These are phyloP conservation scores for Echinarachnius parma DNA, from an alignment of 53 echinoderm and acorn worm genomes.

Conservation along the genomic window DNA sequence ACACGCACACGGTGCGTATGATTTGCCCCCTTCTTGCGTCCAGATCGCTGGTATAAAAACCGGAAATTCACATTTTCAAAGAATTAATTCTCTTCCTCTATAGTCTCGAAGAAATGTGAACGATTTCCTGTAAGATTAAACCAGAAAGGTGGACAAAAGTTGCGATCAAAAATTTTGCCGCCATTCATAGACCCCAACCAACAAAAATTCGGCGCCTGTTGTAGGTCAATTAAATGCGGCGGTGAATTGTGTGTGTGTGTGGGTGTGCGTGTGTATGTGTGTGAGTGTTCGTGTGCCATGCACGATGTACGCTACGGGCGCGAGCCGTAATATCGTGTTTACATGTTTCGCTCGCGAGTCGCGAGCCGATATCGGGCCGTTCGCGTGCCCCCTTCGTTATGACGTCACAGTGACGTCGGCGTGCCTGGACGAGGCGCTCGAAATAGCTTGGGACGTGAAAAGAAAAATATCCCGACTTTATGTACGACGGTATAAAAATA, in stretches of 20 bases:
- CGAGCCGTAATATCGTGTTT: conserved; percentile 2
- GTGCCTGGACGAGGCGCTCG: conserved; percentile 44
- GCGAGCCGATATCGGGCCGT: neutral
- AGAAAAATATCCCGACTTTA: conserved; percentile 50
- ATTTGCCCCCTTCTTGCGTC: too few relatives aligned
- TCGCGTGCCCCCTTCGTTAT: conserved; percentile 37
- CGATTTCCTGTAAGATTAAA: conserved; percentile 19
- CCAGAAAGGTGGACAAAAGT: too few relatives aligned
- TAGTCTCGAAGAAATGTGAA: neutral
- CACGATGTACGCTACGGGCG: neutral
- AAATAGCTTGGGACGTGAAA: conserved; percentile 46
- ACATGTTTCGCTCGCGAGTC: conserved; percentile 34
- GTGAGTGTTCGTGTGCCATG: too few relatives aligned
- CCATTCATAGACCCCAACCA: neutral
- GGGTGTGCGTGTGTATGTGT: too few relatives aligned
- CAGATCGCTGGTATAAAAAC: too few relatives aligned
- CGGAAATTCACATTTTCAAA: conserved; percentile 26
- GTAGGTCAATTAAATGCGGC: neutral
- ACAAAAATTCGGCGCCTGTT: neutral
- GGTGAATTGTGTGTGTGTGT: neutral
- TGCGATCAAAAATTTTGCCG: too few relatives aligned
- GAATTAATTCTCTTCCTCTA: conserved; percentile 15
- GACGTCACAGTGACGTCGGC: conserved; percentile 43
- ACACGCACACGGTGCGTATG: conserved; percentile 9
- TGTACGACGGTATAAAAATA: conserved; percentile 40